Evolutionary conservation across 2,113 vertebrate species (phyloP), one percentile per base, ranked within the genome.

Genomic region (Pollimyrus isidori): DNA sequence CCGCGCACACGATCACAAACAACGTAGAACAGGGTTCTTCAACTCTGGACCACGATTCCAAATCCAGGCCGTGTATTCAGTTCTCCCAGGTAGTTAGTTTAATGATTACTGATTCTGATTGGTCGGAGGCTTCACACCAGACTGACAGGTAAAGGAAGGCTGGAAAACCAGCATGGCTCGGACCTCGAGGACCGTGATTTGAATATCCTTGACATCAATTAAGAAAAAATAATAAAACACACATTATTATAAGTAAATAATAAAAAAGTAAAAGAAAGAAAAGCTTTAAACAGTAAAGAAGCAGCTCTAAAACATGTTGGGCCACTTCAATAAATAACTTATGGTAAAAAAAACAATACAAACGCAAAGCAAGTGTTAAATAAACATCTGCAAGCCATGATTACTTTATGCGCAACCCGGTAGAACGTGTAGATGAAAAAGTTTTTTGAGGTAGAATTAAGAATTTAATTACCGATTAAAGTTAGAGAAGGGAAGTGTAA

Each of bases 321-420:
- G 58, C n/a, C 58, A 65, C 3, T 65, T 65, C n/a, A 11, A 65
- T 65, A 65, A 52, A 52, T 52, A 52, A 50, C 50, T 52, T 52
- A 17, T 52, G 50, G 50, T 17, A 52, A 4, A 73, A 35, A 76
- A 39, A 4, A 35, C 69, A 76, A 76, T 30, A 17, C 26, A 76
- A 76, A 39, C 13, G 11, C 69, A 30, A 76, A 39, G 69, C 11
- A 76, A 76, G 69, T 39, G 26, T 87, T 42, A 53, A 21, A 3
- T 58, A 50, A 87, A 49, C 46, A 88, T 90, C 69, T 83, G 69
- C 89, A 88, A 84, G 46, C 26, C 69, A 88, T 90, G 39, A 87
- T 87, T 90, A 84, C 52, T 90, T 90, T 10, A 90, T 83, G n/a
- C 10, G 49, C 86, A 88, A 84, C 80, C 86, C 82, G 69, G 50